These are phyloP conservation scores for Poeciliopsis retropinna DNA, from an alignment of 2,113 vertebrate genomes.

Conservation along the genomic window DNA sequence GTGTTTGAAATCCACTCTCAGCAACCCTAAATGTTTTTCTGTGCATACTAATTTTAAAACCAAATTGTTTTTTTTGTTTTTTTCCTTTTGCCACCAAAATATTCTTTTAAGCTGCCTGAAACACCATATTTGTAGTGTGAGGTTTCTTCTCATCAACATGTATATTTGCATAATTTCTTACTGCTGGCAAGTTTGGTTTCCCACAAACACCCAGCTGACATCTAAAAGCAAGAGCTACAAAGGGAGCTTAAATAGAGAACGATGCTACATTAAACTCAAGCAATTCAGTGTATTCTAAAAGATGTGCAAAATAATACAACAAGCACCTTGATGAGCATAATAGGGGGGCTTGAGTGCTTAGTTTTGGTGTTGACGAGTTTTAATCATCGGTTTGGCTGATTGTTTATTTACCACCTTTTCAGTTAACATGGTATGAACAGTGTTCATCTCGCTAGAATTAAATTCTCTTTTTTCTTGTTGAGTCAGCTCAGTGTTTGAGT, in stretches of 20 bases:
- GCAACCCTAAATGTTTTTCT: too few relatives aligned
- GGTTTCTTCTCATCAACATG: not conserved
- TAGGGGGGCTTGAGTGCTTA: not conserved
- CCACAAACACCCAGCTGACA: not conserved
- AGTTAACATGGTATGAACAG: not conserved
- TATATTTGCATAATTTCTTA: not conserved
- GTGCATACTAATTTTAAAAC: not conserved
- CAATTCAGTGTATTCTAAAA: too few relatives aligned
- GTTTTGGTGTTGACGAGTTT: not conserved
- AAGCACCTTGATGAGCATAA: not conserved
- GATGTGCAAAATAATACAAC: not conserved
- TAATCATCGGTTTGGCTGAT: not conserved
- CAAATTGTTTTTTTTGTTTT: not conserved
- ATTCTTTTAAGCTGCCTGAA: not conserved
- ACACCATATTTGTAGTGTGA: not conserved
- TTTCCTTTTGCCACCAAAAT: not conserved
- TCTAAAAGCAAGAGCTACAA: not conserved
- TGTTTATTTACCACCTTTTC: not conserved
- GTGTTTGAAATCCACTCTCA: not conserved
- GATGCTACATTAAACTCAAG: too few relatives aligned
- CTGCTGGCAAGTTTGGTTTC: not conserved
- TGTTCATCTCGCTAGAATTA: slow-evolving; percentile 35
- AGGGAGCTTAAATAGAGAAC: not conserved
- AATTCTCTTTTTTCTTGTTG: slow-evolving; percentile 53
- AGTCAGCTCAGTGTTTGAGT: slow-evolving; percentile 58